Base-by-base conservation (phyloP, 2,797 vertebrate species). In the Danio kyathit region DNA sequence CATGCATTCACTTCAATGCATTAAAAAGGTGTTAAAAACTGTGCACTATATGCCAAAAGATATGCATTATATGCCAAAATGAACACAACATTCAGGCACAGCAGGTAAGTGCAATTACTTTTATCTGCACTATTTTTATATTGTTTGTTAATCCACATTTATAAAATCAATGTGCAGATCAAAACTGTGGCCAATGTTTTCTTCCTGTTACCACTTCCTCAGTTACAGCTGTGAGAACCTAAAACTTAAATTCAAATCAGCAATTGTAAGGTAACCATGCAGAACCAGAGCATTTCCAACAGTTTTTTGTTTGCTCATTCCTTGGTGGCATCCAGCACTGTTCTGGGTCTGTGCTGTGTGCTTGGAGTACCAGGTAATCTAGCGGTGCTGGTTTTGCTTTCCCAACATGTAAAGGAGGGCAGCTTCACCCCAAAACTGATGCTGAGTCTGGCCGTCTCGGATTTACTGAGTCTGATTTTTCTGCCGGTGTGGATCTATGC, bases 301-400 rank as follows among this genome's bases (percentile, higher is more conserved):
- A 57, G 44, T 49, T 75, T 64, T 14, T 54, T 38, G n/a, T 49
- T 60, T 65, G 43, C 29, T 6, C 3, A 1, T 8, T 4, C 29
- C 14, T 48, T 57, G 38, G 17, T 56, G 9, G 46, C 5, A 0
- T 43, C 40, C 19, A 74, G 79, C 63, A 29, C 56, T 41, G 51
- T 85, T 2, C 46, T 86, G 74, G 79, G 51, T 38, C 0, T 89
- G 51, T 91, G 87, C 43, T 89, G 88, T 1, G 48, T 86, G 7
- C 56, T 93, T 73, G 90, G 91, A 65, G 59, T 90, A 13, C 90
- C 89, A 64, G 89, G 89, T 63, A 92, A 91, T 79, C 11, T 88
- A 0, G 49, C 81, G 0, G 87, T 89, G 13, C 76, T 89, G 16
- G 0, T 67, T 29, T 61, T 86, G 51, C 83, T 91, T 4, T 67